phyloP scores from a whole-genome alignment of 2,888 invertebrate species.

The Lithophane ornitopus region DNA sequence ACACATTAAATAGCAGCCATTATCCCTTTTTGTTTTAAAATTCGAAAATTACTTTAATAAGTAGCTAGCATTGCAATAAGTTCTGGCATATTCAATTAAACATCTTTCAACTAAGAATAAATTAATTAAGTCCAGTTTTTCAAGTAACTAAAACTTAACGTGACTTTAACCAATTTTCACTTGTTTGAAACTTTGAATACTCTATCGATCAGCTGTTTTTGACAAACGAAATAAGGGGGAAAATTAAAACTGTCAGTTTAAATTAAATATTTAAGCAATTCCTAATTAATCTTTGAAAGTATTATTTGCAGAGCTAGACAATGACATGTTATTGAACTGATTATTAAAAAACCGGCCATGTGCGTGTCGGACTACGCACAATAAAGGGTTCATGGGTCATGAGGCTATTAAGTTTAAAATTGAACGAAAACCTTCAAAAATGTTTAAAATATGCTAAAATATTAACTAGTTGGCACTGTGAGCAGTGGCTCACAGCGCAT shows the following conservation, averaged over 20 bases:
- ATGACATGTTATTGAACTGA: neutral
- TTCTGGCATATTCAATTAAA: slow-evolving; percentile 27
- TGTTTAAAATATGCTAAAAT: slow-evolving; percentile 10
- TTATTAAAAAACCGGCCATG: slow-evolving; percentile 1
- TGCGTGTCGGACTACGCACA: too few relatives aligned
- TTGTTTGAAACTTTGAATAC: slow-evolving; percentile 36
- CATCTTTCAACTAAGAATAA: slow-evolving; percentile 10
- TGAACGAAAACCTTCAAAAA: neutral
- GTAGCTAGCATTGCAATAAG: slow-evolving; percentile 23
- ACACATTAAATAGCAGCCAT: slow-evolving; percentile 10
- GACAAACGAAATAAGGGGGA: slow-evolving; percentile 25
- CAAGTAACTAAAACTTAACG: slow-evolving; percentile 9
- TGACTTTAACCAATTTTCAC: slow-evolving; percentile 20
- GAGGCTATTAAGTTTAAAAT: neutral
- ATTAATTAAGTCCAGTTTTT: slow-evolving; percentile 36
- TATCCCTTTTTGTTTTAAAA: neutral
- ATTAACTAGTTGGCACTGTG: neutral
- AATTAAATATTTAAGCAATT: slow-evolving; percentile 7
- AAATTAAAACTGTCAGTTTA: neutral
- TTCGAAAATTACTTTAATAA: slow-evolving; percentile 6
- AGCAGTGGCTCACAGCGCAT: slow-evolving; percentile 3
- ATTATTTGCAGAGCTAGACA: neutral
- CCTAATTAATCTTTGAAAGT: slow-evolving; percentile 5
- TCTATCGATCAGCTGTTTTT: slow-evolving; percentile 42
- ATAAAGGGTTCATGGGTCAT: too few relatives aligned